Percentiles rank a stretch among this genome's conserved stretches.
Conservation (phyloP, 2,888 invertebrate species). For the Drosophila melanosoma region DNA sequence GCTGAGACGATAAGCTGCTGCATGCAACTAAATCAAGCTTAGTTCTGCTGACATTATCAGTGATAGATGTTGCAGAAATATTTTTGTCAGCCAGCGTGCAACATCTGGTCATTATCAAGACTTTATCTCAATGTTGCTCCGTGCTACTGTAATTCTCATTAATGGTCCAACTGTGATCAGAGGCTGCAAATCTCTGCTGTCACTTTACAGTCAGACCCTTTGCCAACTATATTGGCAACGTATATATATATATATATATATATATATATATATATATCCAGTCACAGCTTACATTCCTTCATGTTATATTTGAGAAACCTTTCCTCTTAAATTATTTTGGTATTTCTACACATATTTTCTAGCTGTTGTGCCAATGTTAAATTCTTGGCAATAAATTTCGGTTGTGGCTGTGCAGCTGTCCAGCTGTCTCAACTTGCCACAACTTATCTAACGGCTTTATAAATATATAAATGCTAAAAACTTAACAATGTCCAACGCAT, state of each 20-base stretch:
- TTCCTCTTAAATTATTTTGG: background rate
- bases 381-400: background rate
- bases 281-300: background rate
- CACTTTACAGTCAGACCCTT: background rate
- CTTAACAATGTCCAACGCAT: constrained; percentile 58
- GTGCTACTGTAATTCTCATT: constrained; percentile 1
- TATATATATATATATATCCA: background rate
- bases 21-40: background rate
- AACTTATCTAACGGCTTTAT: constrained; percentile 34
- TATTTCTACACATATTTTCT: background rate
- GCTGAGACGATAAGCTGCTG: background rate
- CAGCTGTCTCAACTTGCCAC: background rate
- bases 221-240: background rate
- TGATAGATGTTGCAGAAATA: background rate
- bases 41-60: background rate
- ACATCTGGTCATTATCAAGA: background rate
- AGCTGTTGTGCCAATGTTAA: background rate
- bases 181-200: background rate
- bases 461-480: constrained; percentile 24
- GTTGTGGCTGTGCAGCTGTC: constrained; percentile 1
- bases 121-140: background rate
- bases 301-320: background rate
- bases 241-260: background rate
- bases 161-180: background rate
- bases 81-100: background rate